Conservation (phyloP, 1,140 invertebrate genomes). For the Macrosteles quadrilineatus region DNA sequence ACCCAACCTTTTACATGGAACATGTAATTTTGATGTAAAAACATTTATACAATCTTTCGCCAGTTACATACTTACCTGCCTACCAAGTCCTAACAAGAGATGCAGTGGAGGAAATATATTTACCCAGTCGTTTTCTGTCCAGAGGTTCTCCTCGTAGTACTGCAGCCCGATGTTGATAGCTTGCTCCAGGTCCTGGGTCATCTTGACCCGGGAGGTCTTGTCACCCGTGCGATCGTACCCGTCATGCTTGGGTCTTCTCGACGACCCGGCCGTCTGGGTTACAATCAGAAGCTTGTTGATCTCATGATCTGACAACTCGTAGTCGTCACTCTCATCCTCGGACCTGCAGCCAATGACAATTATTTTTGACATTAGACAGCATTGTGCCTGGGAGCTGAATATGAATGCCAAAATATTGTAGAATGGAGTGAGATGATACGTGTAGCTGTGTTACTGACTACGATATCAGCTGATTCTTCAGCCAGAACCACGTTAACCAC, state of each 20-base stretch:
- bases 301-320: constrained; percentile 89
- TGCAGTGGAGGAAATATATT: no score
- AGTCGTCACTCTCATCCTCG: constrained; percentile 76
- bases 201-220: constrained; percentile 81
- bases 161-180: constrained; percentile 94
- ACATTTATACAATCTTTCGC: no score
- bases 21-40: no score
- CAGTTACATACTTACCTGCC: no score
- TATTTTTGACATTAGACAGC: constrained; percentile 25
- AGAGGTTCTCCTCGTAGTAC: constrained; percentile 87
- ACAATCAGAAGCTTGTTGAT: constrained; percentile 95
- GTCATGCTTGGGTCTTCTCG: constrained; percentile 74
- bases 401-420: no score
- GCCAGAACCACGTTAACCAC: no score
- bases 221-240: constrained; percentile 87
- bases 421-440: no score
- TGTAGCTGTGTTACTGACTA: no score
- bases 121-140: constrained; percentile 35
- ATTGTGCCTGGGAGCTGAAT: no score
- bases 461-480: no score
- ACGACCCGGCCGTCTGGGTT: constrained; percentile 68
- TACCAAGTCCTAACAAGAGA: no score
- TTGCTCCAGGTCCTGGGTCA: constrained; percentile 90
- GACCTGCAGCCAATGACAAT: constrained; percentile 59
- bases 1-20: no score